Percentiles rank a stretch among this genome's conserved stretches.
Evolutionary conservation across 64 coral and sea anemone genomes (phyloP).

Genomic region (Montipora efflorescens): DNA sequence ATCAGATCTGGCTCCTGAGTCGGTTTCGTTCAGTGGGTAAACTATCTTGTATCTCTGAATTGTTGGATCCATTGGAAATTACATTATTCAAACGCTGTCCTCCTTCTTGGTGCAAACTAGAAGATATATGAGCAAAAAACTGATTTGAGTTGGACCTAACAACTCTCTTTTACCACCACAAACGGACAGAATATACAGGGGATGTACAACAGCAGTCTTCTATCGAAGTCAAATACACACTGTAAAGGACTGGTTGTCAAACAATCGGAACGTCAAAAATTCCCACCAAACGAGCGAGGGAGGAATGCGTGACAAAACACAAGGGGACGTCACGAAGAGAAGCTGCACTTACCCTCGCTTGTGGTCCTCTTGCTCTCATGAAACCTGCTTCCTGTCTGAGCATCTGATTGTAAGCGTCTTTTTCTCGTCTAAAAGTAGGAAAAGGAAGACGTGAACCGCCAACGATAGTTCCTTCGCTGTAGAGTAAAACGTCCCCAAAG

Average conservation of each 20-base stretch:
- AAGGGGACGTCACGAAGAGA: no score
- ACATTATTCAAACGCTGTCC: slow-evolving; percentile 90
- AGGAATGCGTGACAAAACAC: no score
- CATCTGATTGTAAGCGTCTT: slow-evolving; percentile 84
- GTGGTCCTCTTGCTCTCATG: slow-evolving; percentile 83
- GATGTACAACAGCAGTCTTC: not conserved
- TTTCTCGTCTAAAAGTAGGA: slow-evolving; percentile 62
- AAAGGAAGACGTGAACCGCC: not conserved
- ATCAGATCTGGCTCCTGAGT: no score
- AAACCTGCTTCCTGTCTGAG: slow-evolving; percentile 79
- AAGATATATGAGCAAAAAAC: not conserved
- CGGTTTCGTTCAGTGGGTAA: not conserved
- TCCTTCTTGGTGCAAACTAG: slow-evolving; percentile 91
- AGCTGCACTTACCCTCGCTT: slow-evolving; percentile 66
- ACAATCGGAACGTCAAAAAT: no score
- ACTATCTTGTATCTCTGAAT: not conserved
- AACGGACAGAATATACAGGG: not conserved
- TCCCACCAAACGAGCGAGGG: no score
- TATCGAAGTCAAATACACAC: not conserved
- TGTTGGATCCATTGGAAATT: not conserved
- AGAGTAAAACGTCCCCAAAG: no score
- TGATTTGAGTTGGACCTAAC: not conserved
- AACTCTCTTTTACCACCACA: not conserved
- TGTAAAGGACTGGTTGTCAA: not conserved
- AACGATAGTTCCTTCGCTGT: no score